Base-by-base conservation (phyloP, 2,888 invertebrate genomes). In the Thumatha senex region DNA sequence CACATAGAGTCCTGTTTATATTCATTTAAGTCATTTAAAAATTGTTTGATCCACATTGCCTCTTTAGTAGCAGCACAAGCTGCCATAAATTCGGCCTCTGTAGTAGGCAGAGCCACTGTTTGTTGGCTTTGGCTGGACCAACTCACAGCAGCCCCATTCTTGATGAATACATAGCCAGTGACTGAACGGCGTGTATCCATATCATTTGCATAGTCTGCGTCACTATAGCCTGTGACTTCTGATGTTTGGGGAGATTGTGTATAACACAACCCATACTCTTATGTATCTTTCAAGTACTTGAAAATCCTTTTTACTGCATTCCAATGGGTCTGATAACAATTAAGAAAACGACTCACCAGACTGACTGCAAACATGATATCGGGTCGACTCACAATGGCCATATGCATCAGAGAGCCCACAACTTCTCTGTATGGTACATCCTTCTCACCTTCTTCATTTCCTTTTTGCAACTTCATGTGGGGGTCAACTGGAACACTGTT, bases 221-320 rank as follows among this genome's bases (percentile, higher is more conserved):
- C 69, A 7, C 63, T 67, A 51, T 68, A 70, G 0, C 67, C 69
- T 18, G 44, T 34, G 31, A 11, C 7, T 8, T 2, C 3, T 7
- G 1, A 5, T 31, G 4, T 31, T 11, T 10, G 5, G 2, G 31
- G 7, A 31, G 11, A 8, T 30, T 30, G 30, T 1, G 31, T 11
- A 31, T 31, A 31, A 8, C 7, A 31, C 11, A 24, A 8, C 31
- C 31, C 31, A 42, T 57, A 63, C 15, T 58, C 64, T 67, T 13
- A 50, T 61, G 7, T 58, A 35, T 1, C 18, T 61, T 63, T 12
- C 11, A 68, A 36, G 40, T 70, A 68, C 46, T 58, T 61, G 8
- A 70, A 56, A 15, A 70, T 34, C 3, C 63, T 43, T 51, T 72
- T 72, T 7, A 60, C 35, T 11, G 51, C 50, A 60, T 54, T 61